Conservation (phyloP, 2,888 invertebrate genomes). For the Cephus spinipes region DNA sequence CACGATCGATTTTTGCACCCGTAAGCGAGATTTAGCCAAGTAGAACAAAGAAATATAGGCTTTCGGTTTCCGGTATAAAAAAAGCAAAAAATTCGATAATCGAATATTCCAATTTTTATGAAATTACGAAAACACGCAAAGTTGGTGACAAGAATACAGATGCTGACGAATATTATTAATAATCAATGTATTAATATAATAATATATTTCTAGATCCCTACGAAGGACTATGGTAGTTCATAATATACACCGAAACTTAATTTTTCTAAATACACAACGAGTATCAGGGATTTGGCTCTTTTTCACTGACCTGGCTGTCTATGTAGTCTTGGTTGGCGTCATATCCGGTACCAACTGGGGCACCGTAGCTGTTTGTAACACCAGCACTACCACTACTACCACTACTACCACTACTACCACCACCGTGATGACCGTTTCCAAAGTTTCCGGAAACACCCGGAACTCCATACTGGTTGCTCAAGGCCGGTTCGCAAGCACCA, state of each 20-base stretch:
- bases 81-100: no score
- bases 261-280: no score
- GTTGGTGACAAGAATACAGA: not conserved
- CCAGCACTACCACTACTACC: conserved; percentile 29
- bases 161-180: not conserved
- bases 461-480: conserved; percentile 60
- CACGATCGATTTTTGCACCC: no score
- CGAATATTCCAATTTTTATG: not conserved
- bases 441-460: conserved; percentile 57
- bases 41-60: no score
- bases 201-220: no score
- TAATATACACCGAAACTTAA: no score
- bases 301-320: conserved; percentile 52
- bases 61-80: no score
- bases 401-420: conserved; percentile 23
- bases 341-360: conserved; percentile 44
- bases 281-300: no score
- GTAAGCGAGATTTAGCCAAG: no score
- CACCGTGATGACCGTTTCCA: conserved; percentile 36
- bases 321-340: conserved; percentile 56
- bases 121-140: not conserved
- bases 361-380: conserved; percentile 54
- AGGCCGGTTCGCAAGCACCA: conserved; percentile 48
- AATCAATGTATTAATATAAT: not conserved
- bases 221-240: no score